These are phyloP conservation scores for Tineola bisselliella DNA, from an alignment of 2,888 invertebrate species.

Conservation along the genomic window DNA sequence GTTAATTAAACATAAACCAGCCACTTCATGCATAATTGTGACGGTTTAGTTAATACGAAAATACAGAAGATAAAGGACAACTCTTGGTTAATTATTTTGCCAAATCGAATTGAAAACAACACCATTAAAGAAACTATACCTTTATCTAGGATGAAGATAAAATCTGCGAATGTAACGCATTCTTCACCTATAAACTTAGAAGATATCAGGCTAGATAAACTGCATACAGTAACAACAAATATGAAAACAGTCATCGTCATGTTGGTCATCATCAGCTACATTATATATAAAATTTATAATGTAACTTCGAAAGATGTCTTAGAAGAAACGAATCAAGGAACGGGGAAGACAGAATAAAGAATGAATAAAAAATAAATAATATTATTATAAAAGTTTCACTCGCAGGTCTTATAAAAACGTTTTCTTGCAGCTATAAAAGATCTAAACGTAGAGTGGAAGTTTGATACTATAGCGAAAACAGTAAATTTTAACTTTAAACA, in stretches of 20 bases:
- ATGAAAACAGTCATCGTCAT: not conserved
- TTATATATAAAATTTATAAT: not conserved
- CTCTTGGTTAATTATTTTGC: not conserved
- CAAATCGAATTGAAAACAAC: not conserved
- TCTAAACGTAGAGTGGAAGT: too few relatives aligned
- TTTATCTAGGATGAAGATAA: not conserved
- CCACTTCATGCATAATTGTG: not conserved
- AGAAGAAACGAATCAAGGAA: too few relatives aligned
- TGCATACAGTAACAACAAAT: not conserved
- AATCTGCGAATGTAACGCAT: too few relatives aligned
- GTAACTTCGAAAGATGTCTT: too few relatives aligned
- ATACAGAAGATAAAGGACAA: slow-evolving; percentile 7
- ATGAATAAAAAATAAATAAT: too few relatives aligned
- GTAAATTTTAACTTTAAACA: too few relatives aligned
- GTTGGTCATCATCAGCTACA: not conserved
- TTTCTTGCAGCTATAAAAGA: too few relatives aligned
- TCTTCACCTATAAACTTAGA: slow-evolving; percentile 2
- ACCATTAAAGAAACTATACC: slow-evolving; percentile 5
- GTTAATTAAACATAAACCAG: not conserved
- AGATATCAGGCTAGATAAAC: not conserved
- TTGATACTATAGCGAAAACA: too few relatives aligned
- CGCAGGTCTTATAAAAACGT: too few relatives aligned
- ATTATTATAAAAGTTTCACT: too few relatives aligned
- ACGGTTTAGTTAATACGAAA: not conserved
- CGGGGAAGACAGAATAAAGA: too few relatives aligned